Conservation (phyloP, 2,888 invertebrate species). For the Mythimna albipuncta region DNA sequence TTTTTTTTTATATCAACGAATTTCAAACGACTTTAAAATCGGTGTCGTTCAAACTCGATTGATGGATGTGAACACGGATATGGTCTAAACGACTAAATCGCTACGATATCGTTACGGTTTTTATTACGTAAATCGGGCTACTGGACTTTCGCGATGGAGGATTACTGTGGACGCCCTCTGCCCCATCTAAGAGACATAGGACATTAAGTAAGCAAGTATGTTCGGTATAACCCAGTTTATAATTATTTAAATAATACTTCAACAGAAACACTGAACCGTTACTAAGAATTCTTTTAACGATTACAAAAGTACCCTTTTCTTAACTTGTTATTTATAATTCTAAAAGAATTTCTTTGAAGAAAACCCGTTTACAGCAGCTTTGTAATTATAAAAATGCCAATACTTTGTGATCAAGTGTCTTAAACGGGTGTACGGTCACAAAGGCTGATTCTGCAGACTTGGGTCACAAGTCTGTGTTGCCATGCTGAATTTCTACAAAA, state of each 20-base stretch:
- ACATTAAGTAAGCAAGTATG: too few relatives aligned
- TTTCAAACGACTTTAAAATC: too few relatives aligned
- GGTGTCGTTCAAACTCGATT: too few relatives aligned
- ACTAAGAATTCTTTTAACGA: neutral
- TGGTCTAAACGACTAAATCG: too few relatives aligned
- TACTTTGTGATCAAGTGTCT: slow-evolving; percentile 50
- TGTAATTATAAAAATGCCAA: slow-evolving; percentile 56
- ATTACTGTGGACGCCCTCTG: too few relatives aligned
- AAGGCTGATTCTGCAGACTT: neutral
- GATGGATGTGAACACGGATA: too few relatives aligned
- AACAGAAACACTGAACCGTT: neutral
- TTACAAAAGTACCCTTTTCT: slow-evolving; percentile 11
- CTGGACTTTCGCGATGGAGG: too few relatives aligned
- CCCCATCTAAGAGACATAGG: too few relatives aligned
- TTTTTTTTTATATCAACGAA: too few relatives aligned
- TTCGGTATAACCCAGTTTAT: too few relatives aligned
- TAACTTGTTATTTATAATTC: slow-evolving; percentile 12
- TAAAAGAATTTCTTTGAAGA: slow-evolving; percentile 6
- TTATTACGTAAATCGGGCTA: too few relatives aligned
- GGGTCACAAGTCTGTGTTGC: neutral
- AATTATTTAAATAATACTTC: neutral
- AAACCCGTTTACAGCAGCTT: slow-evolving; percentile 25
- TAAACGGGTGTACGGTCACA: neutral
- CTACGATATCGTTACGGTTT: too few relatives aligned
- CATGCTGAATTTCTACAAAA: neutral